Evolutionary conservation across 2,113 vertebrate genomes (phyloP).

Genomic region (Hirundichthys speculiger): DNA sequence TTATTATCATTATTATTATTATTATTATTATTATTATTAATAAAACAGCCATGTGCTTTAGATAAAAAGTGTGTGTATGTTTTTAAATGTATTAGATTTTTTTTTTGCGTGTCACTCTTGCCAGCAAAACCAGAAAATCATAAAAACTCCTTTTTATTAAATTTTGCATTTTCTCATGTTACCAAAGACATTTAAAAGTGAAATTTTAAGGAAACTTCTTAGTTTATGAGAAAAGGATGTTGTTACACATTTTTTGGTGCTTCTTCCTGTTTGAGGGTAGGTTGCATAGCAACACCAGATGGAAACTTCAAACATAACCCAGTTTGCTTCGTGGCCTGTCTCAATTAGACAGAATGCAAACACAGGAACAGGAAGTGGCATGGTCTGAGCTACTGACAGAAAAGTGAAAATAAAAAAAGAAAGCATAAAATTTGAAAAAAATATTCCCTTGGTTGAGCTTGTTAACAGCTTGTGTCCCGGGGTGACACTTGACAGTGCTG

Average conservation of each 20-base stretch:
- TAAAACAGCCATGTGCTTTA: no score
- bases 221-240: not conserved
- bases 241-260: not conserved
- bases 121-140: no score
- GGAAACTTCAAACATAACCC: slow-evolving; percentile 32
- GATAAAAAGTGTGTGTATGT: no score
- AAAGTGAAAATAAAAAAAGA: slow-evolving; percentile 13
- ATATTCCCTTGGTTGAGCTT: not conserved
- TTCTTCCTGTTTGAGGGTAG: slow-evolving; percentile 24
- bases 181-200: no score
- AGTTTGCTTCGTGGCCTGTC: slow-evolving; percentile 1
- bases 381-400: not conserved
- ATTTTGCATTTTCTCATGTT: no score
- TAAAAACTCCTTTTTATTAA: no score
- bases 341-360: slow-evolving; percentile 13
- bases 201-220: not conserved
- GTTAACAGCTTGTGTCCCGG: no score
- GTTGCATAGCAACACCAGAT: not conserved
- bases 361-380: slow-evolving; percentile 35
- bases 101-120: no score
- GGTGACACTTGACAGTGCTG: not conserved
- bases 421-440: slow-evolving; percentile 6
- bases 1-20: no score
- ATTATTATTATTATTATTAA: no score
- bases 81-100: no score